Evolutionary conservation across 1,140 invertebrate genomes (phyloP), one percentile per base, ranked within the genome.

Genomic region (Hypsibius dujardini): DNA sequence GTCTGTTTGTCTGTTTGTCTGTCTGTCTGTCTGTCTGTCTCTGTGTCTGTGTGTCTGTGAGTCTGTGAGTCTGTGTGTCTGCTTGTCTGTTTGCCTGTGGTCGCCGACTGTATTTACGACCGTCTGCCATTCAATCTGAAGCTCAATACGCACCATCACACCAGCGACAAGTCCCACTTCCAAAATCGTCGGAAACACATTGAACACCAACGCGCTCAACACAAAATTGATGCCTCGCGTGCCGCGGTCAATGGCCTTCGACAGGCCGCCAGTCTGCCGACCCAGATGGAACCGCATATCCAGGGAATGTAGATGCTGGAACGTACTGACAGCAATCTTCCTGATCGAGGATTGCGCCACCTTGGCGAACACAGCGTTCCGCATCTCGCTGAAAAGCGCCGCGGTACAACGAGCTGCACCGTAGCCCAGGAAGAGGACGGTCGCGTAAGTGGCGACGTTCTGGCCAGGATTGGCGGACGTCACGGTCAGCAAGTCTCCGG

Each of bases 311-410:
- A 99, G 81, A 82, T 99, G 96, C n/a, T 89, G 80, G 79, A 99
- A 99, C 7, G 98, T 92, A 80, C 94, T 96, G 78, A 85, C 88
- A 0, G 94, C 92, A 73, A 99, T 89, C 80, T 87, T 86, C 70
- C 95, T 81, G 74, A 99, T 96, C 2, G 95, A 98, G 79, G 90
- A 87, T 78, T 98, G 95, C 0, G 95, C 93, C n/a, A 99, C 95
- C 80, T 87, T 89, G 1, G 94, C 94, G 82, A 99, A 99, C 42
- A 98, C 91, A 3, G 95, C 94, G 82, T 98, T 98, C 70, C 95
- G 81, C 12, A 98, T 77, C 82, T 99, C 96, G 80, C 96, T 97
- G 77, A 97, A 95, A 67, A 88, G 88, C 1, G 90, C 86, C 40
- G 93, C 87, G 73, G 90, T 87, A 14, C 87, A 87, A 76, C 95